These are phyloP conservation scores for Ramphastos sulfuratus DNA, from an alignment of 2,113 vertebrate genomes.

Conservation along the genomic window DNA sequence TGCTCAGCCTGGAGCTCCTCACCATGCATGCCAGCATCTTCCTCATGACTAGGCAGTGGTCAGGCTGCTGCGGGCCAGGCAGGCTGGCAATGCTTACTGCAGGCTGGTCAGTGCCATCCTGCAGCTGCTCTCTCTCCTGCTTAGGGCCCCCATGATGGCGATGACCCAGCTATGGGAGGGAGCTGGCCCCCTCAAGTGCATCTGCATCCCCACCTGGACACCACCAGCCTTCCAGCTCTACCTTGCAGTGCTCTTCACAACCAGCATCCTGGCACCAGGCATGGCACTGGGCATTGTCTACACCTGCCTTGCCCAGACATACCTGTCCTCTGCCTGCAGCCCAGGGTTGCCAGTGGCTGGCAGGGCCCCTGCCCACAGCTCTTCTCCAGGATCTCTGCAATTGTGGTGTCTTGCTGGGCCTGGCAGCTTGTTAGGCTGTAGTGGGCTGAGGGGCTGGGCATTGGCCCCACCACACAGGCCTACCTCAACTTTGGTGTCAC, in stretches of 20 bases:
- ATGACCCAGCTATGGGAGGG: slow-evolving; percentile 82
- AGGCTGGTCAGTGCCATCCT: slow-evolving; percentile 67
- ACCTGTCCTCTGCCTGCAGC: slow-evolving; percentile 36
- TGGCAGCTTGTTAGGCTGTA: slow-evolving; percentile 86
- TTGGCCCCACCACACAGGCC: slow-evolving; percentile 73
- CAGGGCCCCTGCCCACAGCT: slow-evolving; percentile 70
- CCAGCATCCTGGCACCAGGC: slow-evolving; percentile 78
- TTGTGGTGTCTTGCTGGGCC: slow-evolving; percentile 82
- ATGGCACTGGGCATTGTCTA: slow-evolving; percentile 77
- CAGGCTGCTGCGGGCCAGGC: slow-evolving; percentile 71
- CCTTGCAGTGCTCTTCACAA: slow-evolving; percentile 80
- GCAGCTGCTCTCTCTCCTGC: slow-evolving; percentile 76
- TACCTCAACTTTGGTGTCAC: slow-evolving; percentile 87
- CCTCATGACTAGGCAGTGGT: slow-evolving; percentile 79
- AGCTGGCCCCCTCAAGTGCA: slow-evolving; percentile 69
- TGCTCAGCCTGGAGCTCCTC: slow-evolving; percentile 87
- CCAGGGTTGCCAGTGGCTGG: neutral
- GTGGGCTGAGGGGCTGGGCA: slow-evolving; percentile 58
- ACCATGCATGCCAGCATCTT: slow-evolving; percentile 90
- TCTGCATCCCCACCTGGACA: slow-evolving; percentile 85
- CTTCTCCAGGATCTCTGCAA: slow-evolving; percentile 80
- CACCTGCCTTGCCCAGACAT: slow-evolving; percentile 63
- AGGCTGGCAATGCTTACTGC: neutral
- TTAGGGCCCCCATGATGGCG: slow-evolving; percentile 85
- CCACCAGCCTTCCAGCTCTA: slow-evolving; percentile 79